A percentile compares a stretch with the other conserved stretches of the same genome.
These are phyloP conservation scores for Toxotes chatareus DNA, from an alignment of 2,113 vertebrate genomes.

Conservation along the genomic window DNA sequence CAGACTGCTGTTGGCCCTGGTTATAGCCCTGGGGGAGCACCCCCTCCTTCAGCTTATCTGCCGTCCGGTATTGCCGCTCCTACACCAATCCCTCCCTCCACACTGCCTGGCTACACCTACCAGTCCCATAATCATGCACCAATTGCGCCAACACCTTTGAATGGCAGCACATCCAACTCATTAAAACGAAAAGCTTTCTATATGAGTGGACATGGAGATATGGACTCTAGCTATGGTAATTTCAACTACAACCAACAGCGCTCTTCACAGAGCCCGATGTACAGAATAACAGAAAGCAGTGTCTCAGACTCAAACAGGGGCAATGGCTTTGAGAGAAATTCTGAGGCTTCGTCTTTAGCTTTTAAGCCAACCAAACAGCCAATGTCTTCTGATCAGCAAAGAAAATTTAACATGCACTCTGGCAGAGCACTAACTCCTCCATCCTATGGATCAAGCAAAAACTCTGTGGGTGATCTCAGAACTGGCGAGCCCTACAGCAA, in stretches of 20 bases:
- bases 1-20: slow-evolving; percentile 94
- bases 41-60: slow-evolving; percentile 94
- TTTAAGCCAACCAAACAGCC: slow-evolving; percentile 98
- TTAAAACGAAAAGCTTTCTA: slow-evolving; percentile 99
- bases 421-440: slow-evolving; percentile 93
- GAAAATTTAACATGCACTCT: slow-evolving; percentile 95
- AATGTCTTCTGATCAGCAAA: slow-evolving; percentile 94
- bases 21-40: slow-evolving; percentile 94
- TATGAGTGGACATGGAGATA: slow-evolving; percentile 97
- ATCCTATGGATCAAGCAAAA: slow-evolving; percentile 93
- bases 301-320: slow-evolving; percentile 94
- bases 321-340: slow-evolving; percentile 96
- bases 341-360: slow-evolving; percentile 92
- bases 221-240: slow-evolving; percentile 96
- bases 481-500: slow-evolving; percentile 93
- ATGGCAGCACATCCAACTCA: slow-evolving; percentile 94
- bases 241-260: slow-evolving; percentile 99
- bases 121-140: slow-evolving; percentile 94
- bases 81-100: slow-evolving; percentile 94
- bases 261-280: slow-evolving; percentile 98
- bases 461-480: slow-evolving; percentile 89
- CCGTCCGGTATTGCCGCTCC: slow-evolving; percentile 97
- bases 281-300: slow-evolving; percentile 94
- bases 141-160: slow-evolving; percentile 93
- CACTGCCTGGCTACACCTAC: slow-evolving; percentile 95